phyloP scores from a whole-genome alignment of 2,888 invertebrate species.

The Entomobrya proxima region DNA sequence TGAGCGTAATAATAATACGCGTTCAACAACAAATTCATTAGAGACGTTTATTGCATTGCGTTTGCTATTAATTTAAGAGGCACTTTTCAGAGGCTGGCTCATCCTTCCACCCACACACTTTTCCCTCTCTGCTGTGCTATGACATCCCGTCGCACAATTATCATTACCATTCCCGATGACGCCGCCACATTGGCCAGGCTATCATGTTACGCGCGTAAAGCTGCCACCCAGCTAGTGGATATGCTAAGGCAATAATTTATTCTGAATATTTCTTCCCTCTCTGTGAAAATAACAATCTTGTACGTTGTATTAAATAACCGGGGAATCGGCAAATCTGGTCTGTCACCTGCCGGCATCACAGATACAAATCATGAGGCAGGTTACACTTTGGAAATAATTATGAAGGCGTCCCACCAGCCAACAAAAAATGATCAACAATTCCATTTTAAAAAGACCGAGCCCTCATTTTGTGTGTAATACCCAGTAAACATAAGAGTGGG shows the following conservation, averaged over 20 bases:
- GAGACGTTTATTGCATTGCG: not conserved
- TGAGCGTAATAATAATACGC: not conserved
- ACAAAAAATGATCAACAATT: constrained; percentile 22
- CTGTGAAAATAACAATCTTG: not conserved
- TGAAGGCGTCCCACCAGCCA: not conserved
- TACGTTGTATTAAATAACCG: not conserved
- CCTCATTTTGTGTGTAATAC: not conserved
- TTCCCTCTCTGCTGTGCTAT: not conserved
- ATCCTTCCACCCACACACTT: constrained; percentile 16
- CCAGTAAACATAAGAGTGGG: constrained; percentile 15
- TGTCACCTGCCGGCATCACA: not conserved
- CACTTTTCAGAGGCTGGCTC: not conserved
- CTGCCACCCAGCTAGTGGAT: constrained; percentile 28
- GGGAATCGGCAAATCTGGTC: not conserved
- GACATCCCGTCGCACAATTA: constrained; percentile 6
- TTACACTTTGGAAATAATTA: constrained; percentile 18
- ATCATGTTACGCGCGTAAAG: not conserved
- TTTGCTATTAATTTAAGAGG: constrained; percentile 20
- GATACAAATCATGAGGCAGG: not conserved
- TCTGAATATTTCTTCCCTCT: not conserved
- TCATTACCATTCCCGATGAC: constrained; percentile 37
- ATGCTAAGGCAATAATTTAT: constrained; percentile 5
- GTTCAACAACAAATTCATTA: not conserved
- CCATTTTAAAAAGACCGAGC: not conserved
- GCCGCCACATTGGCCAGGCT: not conserved